A percentile compares a stretch with the other conserved stretches of the same genome.
These are phyloP conservation scores for Syndactyla subalaris DNA, from an alignment of 2,797 vertebrate species.

Conservation along the genomic window DNA sequence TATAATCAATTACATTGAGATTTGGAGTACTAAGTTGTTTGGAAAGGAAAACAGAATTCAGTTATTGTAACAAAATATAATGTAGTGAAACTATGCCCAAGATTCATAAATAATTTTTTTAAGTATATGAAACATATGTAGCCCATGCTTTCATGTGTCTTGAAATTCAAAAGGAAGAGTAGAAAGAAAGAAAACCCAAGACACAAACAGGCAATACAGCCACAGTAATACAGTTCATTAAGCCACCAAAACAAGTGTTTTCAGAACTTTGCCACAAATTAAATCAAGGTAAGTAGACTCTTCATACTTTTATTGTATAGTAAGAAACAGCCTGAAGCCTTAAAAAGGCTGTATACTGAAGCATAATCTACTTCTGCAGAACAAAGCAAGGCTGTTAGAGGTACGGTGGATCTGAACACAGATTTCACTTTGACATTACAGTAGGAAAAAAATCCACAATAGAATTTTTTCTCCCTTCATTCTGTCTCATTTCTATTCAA, in stretches of 20 bases:
- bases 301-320: rapidly evolving
- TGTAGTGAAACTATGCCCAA: not conserved
- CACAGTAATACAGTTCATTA: not conserved
- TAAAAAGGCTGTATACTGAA: not conserved
- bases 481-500: not conserved
- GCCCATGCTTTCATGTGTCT: not conserved
- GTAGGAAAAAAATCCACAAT: rapidly evolving
- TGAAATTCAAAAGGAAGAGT: not conserved
- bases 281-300: not conserved
- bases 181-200: not conserved
- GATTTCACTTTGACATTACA: not conserved
- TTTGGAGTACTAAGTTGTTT: not conserved
- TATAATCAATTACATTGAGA: not conserved
- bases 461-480: not conserved
- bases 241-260: not conserved
- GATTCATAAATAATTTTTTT: not conserved
- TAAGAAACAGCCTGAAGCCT: not conserved
- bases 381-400: not conserved
- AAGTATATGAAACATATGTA: not conserved
- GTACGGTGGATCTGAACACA: not conserved
- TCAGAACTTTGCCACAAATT: not conserved
- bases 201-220: rapidly evolving
- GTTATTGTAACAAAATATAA: not conserved
- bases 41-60: not conserved
- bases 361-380: not conserved